Percentiles rank a stretch among this genome's conserved stretches.
These are phyloP conservation scores for Clivina fossor DNA, from an alignment of 2,888 invertebrate species.

Conservation along the genomic window DNA sequence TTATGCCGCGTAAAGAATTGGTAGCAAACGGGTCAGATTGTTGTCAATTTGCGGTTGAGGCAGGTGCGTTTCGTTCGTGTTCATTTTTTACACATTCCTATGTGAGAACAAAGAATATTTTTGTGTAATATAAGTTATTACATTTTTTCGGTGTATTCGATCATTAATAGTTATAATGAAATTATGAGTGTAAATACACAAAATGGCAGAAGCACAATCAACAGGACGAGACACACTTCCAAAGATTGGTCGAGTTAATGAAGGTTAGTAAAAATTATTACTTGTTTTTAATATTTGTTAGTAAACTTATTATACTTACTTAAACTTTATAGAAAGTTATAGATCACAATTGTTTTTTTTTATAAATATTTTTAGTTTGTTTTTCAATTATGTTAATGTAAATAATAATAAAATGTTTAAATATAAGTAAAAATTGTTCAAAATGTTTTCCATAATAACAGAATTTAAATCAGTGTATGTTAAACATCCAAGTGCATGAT, in stretches of 20 bases:
- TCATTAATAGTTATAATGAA: slow-evolving; percentile 11
- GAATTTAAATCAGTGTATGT: slow-evolving; percentile 20
- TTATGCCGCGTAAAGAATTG: slow-evolving; percentile 8
- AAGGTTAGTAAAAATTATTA: slow-evolving; percentile 43
- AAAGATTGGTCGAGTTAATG: slow-evolving; percentile 67
- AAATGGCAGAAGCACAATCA: slow-evolving; percentile 34
- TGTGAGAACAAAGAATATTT: slow-evolving; percentile 32
- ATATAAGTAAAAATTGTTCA: neutral
- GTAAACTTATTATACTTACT: no score
- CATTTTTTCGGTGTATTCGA: slow-evolving; percentile 1
- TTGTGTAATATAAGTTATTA: slow-evolving; percentile 5
- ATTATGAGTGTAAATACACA: slow-evolving; percentile 28
- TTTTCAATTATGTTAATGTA: neutral
- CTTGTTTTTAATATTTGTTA: no score
- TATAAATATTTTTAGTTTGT: neutral
- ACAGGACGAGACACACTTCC: slow-evolving; percentile 58
- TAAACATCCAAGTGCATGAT: slow-evolving; percentile 9
- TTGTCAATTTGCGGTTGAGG: slow-evolving; percentile 15
- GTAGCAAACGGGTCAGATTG: slow-evolving; percentile 16
- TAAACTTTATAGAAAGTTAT: no score
- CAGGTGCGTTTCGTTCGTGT: slow-evolving; percentile 29
- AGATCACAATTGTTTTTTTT: neutral
- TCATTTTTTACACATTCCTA: slow-evolving; percentile 7
- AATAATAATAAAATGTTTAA: neutral
- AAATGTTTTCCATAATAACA: neutral